Evolutionary conservation across 1,140 invertebrate genomes (phyloP).

Genomic region (Pomacea maculata): DNA sequence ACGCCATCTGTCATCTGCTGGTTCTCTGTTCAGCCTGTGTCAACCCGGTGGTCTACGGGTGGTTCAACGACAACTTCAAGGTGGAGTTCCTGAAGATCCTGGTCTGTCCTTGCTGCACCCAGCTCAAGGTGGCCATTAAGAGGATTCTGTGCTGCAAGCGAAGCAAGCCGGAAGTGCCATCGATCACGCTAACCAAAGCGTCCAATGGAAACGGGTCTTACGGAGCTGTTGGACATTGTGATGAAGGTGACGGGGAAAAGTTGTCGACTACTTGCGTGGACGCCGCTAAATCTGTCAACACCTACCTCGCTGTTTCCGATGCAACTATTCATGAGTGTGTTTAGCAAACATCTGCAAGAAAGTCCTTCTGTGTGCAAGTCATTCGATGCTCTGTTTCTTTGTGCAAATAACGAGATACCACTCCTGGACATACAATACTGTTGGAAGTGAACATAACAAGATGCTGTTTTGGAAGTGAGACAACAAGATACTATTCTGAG

Average conservation of each 20-base stretch:
- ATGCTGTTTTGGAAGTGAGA: no score
- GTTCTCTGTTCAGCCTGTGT: conserved; percentile 82
- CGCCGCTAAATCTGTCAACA: background rate
- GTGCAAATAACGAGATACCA: no score
- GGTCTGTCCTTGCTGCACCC: conserved; percentile 48
- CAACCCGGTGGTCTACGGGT: conserved; percentile 82
- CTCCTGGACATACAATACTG: no score
- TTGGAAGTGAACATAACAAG: no score
- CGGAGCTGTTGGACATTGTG: background rate
- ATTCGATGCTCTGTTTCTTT: no score
- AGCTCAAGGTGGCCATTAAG: conserved; percentile 28
- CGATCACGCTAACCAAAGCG: conserved; percentile 43
- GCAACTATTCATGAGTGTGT: background rate
- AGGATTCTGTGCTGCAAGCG: conserved; percentile 25
- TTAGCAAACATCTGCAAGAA: background rate
- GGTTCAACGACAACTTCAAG: conserved; percentile 74
- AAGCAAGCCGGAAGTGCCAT: conserved; percentile 30
- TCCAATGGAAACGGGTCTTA: conserved; percentile 23
- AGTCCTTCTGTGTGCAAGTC: no score
- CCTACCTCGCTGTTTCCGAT: conserved; percentile 3
- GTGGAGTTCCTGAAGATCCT: conserved; percentile 69
- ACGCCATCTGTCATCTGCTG: conserved; percentile 85
- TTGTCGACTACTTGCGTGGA: background rate
- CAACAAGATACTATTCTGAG: no score
- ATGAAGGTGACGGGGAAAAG: conserved; percentile 1